A percentile compares a stretch with the other conserved stretches of the same genome.
Conservation (phyloP, 2,797 vertebrate species). For the Ctenopoma multispine region DNA sequence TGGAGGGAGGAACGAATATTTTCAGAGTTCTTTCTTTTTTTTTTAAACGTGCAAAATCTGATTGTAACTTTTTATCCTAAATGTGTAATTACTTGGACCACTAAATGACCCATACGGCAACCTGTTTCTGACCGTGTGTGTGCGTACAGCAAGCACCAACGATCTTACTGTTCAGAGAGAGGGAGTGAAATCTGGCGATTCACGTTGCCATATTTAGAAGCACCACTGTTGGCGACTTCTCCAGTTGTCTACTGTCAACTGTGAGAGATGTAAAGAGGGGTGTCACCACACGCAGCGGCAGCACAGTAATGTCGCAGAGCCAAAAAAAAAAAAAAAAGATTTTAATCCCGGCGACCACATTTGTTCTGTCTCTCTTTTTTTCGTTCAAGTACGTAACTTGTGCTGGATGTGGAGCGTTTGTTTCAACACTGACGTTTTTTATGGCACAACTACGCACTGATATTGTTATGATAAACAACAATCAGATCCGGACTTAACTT, state of each 20-base stretch:
- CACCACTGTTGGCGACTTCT: slow-evolving; percentile 53
- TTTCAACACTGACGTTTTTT: slow-evolving; percentile 23
- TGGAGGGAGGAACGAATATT: neutral
- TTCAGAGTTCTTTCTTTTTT: neutral
- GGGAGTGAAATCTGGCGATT: slow-evolving; percentile 55
- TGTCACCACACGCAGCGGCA: slow-evolving; percentile 37
- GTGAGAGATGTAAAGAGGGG: slow-evolving; percentile 37
- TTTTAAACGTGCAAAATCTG: neutral
- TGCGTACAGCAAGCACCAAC: slow-evolving; percentile 7
- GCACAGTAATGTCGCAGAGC: slow-evolving; percentile 5
- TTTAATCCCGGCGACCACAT: neutral
- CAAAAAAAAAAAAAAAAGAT: slow-evolving; percentile 25
- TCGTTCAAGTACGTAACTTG: neutral
- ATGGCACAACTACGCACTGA: too few relatives aligned
- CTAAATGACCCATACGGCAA: neutral
- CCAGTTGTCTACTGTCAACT: slow-evolving; percentile 72
- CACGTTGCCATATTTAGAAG: slow-evolving; percentile 83
- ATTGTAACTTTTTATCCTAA: neutral
- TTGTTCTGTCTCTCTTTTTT: neutral
- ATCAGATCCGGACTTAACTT: too few relatives aligned
- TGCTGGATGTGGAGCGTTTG: neutral
- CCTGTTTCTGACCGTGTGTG: neutral
- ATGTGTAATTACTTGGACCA: neutral
- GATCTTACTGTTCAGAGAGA: slow-evolving; percentile 26
- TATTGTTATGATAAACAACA: too few relatives aligned